Percentiles rank a stretch among this genome's conserved stretches.
phyloP scores from a whole-genome alignment of 2,113 vertebrate species.

The Calidris pygmaea region DNA sequence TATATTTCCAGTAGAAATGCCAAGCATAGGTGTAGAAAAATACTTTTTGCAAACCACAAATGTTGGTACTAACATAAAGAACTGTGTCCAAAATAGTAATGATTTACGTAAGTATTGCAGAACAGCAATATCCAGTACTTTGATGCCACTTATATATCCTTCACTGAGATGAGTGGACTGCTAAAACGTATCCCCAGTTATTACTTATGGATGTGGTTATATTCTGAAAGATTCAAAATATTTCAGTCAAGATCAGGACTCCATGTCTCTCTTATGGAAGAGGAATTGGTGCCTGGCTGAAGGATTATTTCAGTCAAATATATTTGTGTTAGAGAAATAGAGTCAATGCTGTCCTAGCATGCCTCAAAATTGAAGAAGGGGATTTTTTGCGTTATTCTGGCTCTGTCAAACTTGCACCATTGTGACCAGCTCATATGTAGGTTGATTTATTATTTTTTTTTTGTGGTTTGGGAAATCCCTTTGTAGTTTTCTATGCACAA shows the following conservation, averaged over 20 bases:
- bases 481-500: neutral
- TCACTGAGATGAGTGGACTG: neutral
- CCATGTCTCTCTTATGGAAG: neutral
- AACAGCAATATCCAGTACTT: neutral
- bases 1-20: neutral
- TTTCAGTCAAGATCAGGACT: neutral
- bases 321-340: neutral
- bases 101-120: neutral
- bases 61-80: neutral
- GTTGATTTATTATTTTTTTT: neutral
- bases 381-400: neutral
- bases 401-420: neutral
- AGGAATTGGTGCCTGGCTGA: neutral
- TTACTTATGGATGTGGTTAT: neutral
- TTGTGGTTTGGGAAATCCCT: neutral
- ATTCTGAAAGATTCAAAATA: neutral
- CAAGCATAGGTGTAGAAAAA: neutral
- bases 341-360: neutral
- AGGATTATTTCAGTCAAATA: neutral
- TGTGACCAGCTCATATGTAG: neutral
- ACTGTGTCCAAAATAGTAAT: neutral
- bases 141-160: neutral
- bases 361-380: neutral
- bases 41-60: slow-evolving; percentile 5
- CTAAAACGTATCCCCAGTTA: neutral